A percentile compares a stretch with the other conserved stretches of the same genome.
Conservation (phyloP, 2,797 vertebrate species). For the Bovichtus diacanthus region DNA sequence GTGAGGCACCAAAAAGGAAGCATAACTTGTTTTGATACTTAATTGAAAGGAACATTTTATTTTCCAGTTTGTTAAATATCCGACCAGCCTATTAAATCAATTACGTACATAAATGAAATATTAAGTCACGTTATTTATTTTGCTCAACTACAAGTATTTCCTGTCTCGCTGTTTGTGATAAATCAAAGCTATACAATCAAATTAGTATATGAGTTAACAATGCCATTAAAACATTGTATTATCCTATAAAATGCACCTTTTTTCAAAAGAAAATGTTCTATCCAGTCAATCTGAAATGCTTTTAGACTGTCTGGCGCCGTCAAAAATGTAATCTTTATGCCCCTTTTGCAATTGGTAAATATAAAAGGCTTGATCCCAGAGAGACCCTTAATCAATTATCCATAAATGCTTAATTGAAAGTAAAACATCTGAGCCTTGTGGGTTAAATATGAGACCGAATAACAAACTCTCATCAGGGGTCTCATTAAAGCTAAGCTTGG, state of each 20-base stretch:
- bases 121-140: conserved; percentile 1
- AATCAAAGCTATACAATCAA: conserved; percentile 21
- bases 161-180: not conserved
- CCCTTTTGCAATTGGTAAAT: conserved; percentile 24
- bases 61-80: not conserved
- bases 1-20: not conserved
- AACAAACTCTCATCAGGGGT: conserved; percentile 10
- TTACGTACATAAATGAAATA: not conserved
- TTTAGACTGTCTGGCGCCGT: conserved; percentile 26
- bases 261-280: conserved; percentile 5
- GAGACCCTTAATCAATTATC: conserved; percentile 46
- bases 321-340: conserved; percentile 19
- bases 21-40: not conserved
- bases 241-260: conserved; percentile 9
- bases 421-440: conserved; percentile 14
- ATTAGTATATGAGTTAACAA: not conserved
- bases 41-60: not conserved
- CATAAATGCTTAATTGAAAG: conserved; percentile 42
- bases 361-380: conserved; percentile 33
- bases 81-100: not conserved
- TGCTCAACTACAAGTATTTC: conserved; percentile 3
- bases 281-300: conserved; percentile 16
- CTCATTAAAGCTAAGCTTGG: conserved; percentile 6
- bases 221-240: not conserved
- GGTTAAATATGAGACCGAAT: conserved; percentile 7